Evolutionary conservation across 2,888 invertebrate species (phyloP).

Genomic region (Trypoxylon attenuatum): DNA sequence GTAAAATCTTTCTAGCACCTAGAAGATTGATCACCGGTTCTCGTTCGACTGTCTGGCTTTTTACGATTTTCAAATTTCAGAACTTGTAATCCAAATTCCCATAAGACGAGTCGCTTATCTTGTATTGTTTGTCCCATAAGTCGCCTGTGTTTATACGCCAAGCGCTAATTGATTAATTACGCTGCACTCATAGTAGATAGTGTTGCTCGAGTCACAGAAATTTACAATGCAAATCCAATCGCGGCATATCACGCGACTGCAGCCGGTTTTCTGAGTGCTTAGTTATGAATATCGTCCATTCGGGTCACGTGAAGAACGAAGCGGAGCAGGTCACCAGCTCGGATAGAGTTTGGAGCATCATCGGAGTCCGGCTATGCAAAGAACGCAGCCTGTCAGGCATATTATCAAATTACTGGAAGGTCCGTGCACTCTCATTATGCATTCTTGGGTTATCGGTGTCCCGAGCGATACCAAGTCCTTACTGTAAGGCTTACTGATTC

Average conservation of each 20-base stretch:
- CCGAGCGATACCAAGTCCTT: no score
- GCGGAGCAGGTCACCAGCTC: background rate
- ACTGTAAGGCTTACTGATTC: no score
- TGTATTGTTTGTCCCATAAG: no score
- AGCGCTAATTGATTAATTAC: background rate
- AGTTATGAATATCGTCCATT: background rate
- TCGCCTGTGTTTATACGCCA: background rate
- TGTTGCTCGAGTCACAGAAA: background rate
- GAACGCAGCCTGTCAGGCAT: background rate
- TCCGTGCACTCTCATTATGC: background rate
- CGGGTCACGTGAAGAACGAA: background rate
- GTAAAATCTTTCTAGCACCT: no score
- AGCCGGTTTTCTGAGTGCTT: no score
- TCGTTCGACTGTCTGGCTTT: no score
- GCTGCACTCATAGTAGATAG: background rate
- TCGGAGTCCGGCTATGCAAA: background rate
- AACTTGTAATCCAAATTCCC: no score
- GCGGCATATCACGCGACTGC: background rate
- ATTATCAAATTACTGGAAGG: constrained; percentile 3
- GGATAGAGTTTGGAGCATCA: constrained; percentile 7
- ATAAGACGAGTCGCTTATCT: no score
- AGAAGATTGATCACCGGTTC: no score
- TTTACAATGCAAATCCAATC: background rate
- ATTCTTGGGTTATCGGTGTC: constrained; percentile 2
- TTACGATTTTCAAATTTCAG: no score